Evolutionary conservation across 2,888 invertebrate species (phyloP), one percentile per base, ranked within the genome.

Genomic region (Sericinus montela): DNA sequence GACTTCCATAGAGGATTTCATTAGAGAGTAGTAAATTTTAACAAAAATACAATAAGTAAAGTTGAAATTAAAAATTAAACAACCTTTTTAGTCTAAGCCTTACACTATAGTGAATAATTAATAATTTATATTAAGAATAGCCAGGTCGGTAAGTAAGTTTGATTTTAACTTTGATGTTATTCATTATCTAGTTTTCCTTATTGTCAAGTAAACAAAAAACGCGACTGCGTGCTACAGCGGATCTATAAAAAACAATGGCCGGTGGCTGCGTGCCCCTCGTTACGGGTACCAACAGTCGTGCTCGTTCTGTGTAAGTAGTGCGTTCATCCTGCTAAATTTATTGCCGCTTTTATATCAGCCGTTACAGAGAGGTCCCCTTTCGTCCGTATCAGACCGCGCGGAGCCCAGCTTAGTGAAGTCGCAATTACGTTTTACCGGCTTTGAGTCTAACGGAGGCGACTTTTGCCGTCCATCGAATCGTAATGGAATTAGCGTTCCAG

Each of bases 291-390:
- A 72, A 65, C 76, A 73, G 74, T 74, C 78, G 75, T 76, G 78
- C 80, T 76, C 80, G 74, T 76, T 77, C 80, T 77, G 72, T 83
- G 81, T 85, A 87, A 86, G 84, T 86, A 86, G 86, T 86, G 85
- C 82, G 87, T 87, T 86, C 84, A 88, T 88, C 86, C 87, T 84
- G 84, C 83, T 82, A 83, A 88, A 88, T 88, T 88, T 88, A 88
- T 87, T 84, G 85, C 81, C 80, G 84, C 86, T 86, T 86, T 86
- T 87, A 87, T 87, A 87, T 87, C 85, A 83, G 80, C 82, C 85
- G 83, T 83, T 84, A 84, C 82, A 74, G 82, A 76, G 80, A 79
- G 79, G 80, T 78, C 82, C 86, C 85, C 82, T 85, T 82, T 79
- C 80, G 83, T 77, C 79, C 81, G 82, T 84, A 85, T 86, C 85